Conservation (phyloP, 2,797 vertebrate species). For the Pipistrellus pipistrellus region DNA sequence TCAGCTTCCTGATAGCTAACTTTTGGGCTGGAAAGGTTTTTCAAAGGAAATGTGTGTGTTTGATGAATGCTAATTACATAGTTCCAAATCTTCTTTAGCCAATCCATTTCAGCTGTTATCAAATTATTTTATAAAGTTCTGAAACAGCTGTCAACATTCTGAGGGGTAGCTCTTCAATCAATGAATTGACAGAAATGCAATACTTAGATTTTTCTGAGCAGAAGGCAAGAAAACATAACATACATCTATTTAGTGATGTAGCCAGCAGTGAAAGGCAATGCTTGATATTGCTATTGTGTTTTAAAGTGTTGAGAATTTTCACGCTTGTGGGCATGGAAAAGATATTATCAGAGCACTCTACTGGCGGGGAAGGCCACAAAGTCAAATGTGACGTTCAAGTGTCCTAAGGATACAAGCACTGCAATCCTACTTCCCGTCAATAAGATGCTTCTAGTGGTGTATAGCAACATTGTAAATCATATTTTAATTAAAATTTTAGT, state of each 20-base stretch:
- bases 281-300: constrained; percentile 66
- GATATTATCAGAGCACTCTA: constrained; percentile 18
- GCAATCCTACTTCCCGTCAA: constrained; percentile 70
- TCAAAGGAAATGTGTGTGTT: constrained; percentile 58
- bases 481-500: constrained; percentile 86
- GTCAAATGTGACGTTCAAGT: constrained; percentile 68
- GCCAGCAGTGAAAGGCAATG: constrained; percentile 75
- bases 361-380: constrained; percentile 59
- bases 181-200: constrained; percentile 83
- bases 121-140: constrained; percentile 76
- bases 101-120: constrained; percentile 76
- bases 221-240: constrained; percentile 78
- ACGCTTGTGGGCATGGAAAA: constrained; percentile 76
- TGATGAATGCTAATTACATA: constrained; percentile 79
- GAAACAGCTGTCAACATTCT: constrained; percentile 82
- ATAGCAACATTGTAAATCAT: constrained; percentile 80
- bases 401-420: constrained; percentile 76
- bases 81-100: constrained; percentile 76
- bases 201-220: constrained; percentile 79
- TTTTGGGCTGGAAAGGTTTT: constrained; percentile 72
- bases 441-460: constrained; percentile 54
- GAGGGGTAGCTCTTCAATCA: constrained; percentile 82
- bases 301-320: constrained; percentile 73
- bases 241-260: constrained; percentile 77
- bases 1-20: constrained; percentile 62